These are phyloP conservation scores for Sminthurinus signatus DNA, from an alignment of 1,140 invertebrate genomes.

Conservation along the genomic window DNA sequence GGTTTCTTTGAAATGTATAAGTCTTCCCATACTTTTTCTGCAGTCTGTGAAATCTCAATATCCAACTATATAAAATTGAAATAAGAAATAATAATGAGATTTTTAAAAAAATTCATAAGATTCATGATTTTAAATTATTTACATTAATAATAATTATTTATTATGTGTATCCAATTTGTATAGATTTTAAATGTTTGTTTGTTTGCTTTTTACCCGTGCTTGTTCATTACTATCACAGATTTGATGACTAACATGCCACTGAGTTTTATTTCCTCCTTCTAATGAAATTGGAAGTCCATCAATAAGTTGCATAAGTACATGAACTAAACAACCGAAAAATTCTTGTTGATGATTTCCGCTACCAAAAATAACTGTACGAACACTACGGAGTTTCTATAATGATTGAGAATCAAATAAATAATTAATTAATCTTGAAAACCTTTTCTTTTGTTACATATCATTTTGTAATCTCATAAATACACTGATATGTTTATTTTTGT, in stretches of 20 bases:
- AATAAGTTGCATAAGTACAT: constrained; percentile 43
- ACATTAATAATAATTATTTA: too few species aligned
- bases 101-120: too few species aligned
- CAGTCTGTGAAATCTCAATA: constrained; percentile 53
- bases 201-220: constrained; percentile 5
- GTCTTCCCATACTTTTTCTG: constrained; percentile 93
- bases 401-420: too few species aligned
- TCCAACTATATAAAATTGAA: constrained; percentile 33
- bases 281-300: constrained; percentile 46
- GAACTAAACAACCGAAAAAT: constrained; percentile 90
- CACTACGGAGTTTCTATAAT: constrained; percentile 77
- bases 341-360: constrained; percentile 90
- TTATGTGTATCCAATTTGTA: not conserved
- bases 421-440: too few species aligned
- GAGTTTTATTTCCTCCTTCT: constrained; percentile 69
- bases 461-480: too few species aligned
- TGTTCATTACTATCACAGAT: not conserved
- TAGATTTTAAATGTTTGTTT: constrained; percentile 1
- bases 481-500: too few species aligned
- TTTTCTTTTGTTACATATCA: too few species aligned
- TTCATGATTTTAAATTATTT: too few species aligned
- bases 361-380: constrained; percentile 59
- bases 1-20: constrained; percentile 94
- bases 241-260: constrained; percentile 65
- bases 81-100: too few species aligned